A percentile compares a stretch with the other conserved stretches of the same genome.
These are phyloP conservation scores for Dreissena polymorpha DNA, from an alignment of 1,140 invertebrate genomes.

Conservation along the genomic window DNA sequence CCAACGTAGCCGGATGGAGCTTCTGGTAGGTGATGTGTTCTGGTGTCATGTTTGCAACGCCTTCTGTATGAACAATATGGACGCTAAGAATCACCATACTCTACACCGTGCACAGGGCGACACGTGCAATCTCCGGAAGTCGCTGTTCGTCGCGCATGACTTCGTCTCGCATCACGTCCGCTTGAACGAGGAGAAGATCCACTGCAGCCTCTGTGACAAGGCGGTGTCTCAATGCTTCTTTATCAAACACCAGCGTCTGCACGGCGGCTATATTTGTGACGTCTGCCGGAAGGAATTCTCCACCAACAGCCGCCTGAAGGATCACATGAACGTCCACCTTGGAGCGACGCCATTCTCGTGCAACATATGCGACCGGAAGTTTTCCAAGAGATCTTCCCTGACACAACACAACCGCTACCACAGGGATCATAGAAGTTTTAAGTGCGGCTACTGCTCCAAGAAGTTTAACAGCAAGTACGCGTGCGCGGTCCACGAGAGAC, in stretches of 20 bases:
- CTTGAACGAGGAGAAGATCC: conserved; percentile 17
- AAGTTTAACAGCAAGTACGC: conserved; percentile 50
- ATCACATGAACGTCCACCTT: conserved; percentile 83
- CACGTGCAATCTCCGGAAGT: conserved; percentile 28
- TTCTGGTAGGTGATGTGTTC: background rate
- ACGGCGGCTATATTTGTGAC: conserved; percentile 41
- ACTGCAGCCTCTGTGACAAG: conserved; percentile 47
- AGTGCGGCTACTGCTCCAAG: conserved; percentile 40
- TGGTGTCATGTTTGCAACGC: conserved; percentile 54
- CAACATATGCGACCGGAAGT: conserved; percentile 92
- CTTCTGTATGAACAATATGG: conserved; percentile 22
- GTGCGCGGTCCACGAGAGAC: conserved; percentile 45
- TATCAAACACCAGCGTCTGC: conserved; percentile 45
- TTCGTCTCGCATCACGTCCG: conserved; percentile 28
- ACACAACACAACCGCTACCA: conserved; percentile 53
- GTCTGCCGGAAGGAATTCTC: conserved; percentile 36
- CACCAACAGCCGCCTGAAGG: conserved; percentile 47
- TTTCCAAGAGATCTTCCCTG: conserved; percentile 74
- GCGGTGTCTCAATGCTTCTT: conserved; percentile 39
- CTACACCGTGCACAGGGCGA: conserved; percentile 5
- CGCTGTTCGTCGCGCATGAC: background rate
- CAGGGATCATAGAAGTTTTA: conserved; percentile 25
- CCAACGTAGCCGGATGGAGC: background rate
- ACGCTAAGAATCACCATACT: conserved; percentile 28
- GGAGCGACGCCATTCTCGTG: conserved; percentile 94